Evolutionary conservation across 2,113 vertebrate genomes (phyloP).

Genomic region (Channa maculata): DNA sequence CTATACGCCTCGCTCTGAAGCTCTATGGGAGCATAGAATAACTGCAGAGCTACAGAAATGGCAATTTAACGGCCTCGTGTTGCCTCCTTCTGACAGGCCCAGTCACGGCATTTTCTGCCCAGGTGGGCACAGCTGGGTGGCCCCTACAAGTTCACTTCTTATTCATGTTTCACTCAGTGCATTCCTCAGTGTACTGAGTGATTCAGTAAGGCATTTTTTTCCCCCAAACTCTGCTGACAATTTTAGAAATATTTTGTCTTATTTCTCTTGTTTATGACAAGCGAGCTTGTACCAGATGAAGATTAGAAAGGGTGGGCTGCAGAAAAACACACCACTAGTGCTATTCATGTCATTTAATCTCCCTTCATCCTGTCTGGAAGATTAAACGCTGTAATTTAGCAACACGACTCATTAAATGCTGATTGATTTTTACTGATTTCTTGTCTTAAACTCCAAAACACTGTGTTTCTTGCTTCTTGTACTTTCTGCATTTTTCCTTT

Average conservation of each 20-base stretch:
- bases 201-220: conserved; percentile 36
- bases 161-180: conserved; percentile 55
- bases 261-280: background rate
- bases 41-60: conserved; percentile 27
- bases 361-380: background rate
- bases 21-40: conserved; percentile 16
- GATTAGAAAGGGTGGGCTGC: conserved; percentile 19
- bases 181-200: conserved; percentile 23
- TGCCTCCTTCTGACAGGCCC: conserved; percentile 63
- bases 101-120: conserved; percentile 60
- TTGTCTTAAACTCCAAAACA: no score
- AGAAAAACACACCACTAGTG: conserved; percentile 4
- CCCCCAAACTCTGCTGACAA: background rate
- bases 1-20: background rate
- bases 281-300: conserved; percentile 16
- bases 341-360: conserved; percentile 47
- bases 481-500: background rate
- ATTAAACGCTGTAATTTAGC: background rate
- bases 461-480: background rate
- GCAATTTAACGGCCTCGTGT: conserved; percentile 33
- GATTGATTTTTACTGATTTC: background rate
- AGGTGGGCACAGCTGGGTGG: conserved; percentile 72
- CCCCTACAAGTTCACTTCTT: conserved; percentile 38
- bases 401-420: conserved; percentile 32
- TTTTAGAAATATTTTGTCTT: conserved; percentile 18